phyloP scores from a whole-genome alignment of 2,888 invertebrate genomes.

The Drosophila neonasuta region DNA sequence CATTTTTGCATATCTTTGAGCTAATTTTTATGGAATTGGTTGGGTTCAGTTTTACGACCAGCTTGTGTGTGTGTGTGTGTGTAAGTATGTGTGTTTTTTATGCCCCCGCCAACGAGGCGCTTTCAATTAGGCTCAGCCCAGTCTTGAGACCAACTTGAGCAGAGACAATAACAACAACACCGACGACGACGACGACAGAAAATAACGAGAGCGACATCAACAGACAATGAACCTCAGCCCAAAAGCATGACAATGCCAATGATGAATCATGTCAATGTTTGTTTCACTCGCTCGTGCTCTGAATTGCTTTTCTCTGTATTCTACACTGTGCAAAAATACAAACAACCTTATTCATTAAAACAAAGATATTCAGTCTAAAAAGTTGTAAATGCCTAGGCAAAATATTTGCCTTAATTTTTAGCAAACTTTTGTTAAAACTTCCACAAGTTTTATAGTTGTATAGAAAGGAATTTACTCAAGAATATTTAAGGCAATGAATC shows the following conservation, averaged over 20 bases:
- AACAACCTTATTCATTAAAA: slow-evolving; percentile 13
- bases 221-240: slow-evolving; percentile 51
- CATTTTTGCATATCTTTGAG: slow-evolving; percentile 66
- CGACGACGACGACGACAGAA: neutral
- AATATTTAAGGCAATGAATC: too few relatives aligned
- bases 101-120: slow-evolving; percentile 51
- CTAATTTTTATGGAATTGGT: slow-evolving; percentile 68
- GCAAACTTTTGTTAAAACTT: neutral
- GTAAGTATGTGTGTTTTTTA: slow-evolving; percentile 2
- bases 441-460: too few relatives aligned
- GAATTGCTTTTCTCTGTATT: slow-evolving; percentile 62
- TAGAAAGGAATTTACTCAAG: too few relatives aligned
- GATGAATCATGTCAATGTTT: slow-evolving; percentile 61
- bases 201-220: slow-evolving; percentile 2
- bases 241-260: slow-evolving; percentile 54
- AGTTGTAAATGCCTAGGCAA: neutral
- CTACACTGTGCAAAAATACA: slow-evolving; percentile 11
- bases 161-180: slow-evolving; percentile 33
- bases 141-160: slow-evolving; percentile 58
- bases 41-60: slow-evolving; percentile 25
- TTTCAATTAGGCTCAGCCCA: slow-evolving; percentile 63
- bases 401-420: neutral
- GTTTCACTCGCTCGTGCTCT: slow-evolving; percentile 57
- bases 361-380: slow-evolving; percentile 12
- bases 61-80: neutral